These are phyloP conservation scores for Helostoma temminkii DNA, from an alignment of 2,797 vertebrate species.

Conservation along the genomic window DNA sequence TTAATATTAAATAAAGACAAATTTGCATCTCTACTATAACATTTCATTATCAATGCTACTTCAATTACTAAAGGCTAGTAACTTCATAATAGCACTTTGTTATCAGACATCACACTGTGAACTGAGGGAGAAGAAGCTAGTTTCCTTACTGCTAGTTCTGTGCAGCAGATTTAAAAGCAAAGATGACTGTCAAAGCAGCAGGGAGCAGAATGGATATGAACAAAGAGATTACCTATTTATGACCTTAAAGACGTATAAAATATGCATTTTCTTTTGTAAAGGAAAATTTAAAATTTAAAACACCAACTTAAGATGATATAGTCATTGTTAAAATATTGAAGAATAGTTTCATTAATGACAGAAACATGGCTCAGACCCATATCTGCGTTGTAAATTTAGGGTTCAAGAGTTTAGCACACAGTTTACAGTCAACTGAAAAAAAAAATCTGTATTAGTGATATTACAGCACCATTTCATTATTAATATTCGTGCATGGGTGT, in stretches of 20 bases:
- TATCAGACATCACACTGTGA: slow-evolving; percentile 12
- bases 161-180: slow-evolving; percentile 27
- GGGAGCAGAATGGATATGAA: background rate
- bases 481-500: background rate
- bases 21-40: slow-evolving; percentile 5
- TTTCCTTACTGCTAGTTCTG: background rate
- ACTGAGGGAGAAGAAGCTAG: slow-evolving; percentile 1
- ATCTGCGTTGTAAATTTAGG: background rate
- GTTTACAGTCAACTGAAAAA: background rate
- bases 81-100: slow-evolving; percentile 29
- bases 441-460: background rate
- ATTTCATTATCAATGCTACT: slow-evolving; percentile 27
- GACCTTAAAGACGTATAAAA: too few relatives aligned
- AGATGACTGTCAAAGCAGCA: slow-evolving; percentile 2
- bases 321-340: background rate
- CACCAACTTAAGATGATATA: background rate
- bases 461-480: background rate
- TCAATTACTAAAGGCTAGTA: slow-evolving; percentile 31
- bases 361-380: background rate
- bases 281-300: too few relatives aligned
- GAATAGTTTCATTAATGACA: too few relatives aligned
- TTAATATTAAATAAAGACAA: slow-evolving; percentile 1
- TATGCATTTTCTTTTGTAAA: too few relatives aligned
- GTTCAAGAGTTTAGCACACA: too few relatives aligned
- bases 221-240: too few relatives aligned